Evolutionary conservation across 2,113 vertebrate species (phyloP).

Genomic region (Poicephalus gulielmi): DNA sequence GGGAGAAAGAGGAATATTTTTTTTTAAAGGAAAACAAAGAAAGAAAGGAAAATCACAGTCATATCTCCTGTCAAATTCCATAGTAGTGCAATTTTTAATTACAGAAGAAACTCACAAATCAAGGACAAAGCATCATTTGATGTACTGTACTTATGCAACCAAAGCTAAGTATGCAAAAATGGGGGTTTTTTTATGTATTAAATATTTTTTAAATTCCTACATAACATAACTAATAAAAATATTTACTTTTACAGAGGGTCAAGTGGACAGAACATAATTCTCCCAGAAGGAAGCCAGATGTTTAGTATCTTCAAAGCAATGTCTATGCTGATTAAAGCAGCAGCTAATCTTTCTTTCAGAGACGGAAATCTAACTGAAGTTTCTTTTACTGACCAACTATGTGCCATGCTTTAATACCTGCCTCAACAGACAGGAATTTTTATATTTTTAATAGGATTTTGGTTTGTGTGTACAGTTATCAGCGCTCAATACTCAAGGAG

Average conservation of each 20-base stretch:
- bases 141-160: background rate
- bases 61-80: background rate
- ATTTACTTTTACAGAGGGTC: slow-evolving; percentile 58
- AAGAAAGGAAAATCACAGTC: background rate
- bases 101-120: background rate
- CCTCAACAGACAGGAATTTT: background rate
- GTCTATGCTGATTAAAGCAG: background rate
- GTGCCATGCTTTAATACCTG: background rate
- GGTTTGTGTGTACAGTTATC: background rate
- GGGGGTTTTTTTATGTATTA: background rate
- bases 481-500: background rate
- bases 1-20: background rate
- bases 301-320: slow-evolving; percentile 63
- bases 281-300: slow-evolving; percentile 67
- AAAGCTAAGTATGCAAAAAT: background rate
- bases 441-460: background rate
- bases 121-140: background rate
- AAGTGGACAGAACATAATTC: slow-evolving; percentile 27
- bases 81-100: background rate
- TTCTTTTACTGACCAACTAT: slow-evolving; percentile 23
- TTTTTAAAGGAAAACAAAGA: background rate
- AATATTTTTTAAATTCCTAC: slow-evolving; percentile 22
- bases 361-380: slow-evolving; percentile 7
- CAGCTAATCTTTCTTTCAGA: slow-evolving; percentile 32
- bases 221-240: slow-evolving; percentile 35